Evolutionary conservation across 2,797 vertebrate species (phyloP), one percentile per base, ranked within the genome.

Genomic region (Lycodopsis pacificus): DNA sequence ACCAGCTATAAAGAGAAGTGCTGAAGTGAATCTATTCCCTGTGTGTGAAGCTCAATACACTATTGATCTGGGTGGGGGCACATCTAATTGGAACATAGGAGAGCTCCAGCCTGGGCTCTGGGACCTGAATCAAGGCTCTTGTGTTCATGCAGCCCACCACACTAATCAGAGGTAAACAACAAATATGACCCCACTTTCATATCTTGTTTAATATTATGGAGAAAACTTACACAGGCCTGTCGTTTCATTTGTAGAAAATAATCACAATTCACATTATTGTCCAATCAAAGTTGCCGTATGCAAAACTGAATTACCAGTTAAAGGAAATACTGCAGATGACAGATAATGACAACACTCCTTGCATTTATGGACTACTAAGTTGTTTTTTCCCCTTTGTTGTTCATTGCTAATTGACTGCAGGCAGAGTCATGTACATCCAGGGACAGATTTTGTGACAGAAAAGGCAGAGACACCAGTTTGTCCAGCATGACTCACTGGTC

Each of bases 51-150:
- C 86, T 96, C 94, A 80, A 94, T 93, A 92, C 42, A 38, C 32
- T 95, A 96, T 96, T 87, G 95, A 97, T 95, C 92, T 80, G 82
- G 87, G 82, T 86, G 81, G 79, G 74, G 85, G 82, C 69, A 84
- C 80, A 80, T 80, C 91, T 92, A 84, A 88, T 86, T 94, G 85
- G 83, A 91, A 87, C 79, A 82, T 80, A 86, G 84, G 72, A 82
- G 80, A 87, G 68, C 36, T 80, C 22, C 59, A 56, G 77, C 38
- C 7, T 22, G 40, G 56, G 79, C 83, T 57, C 42, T 40, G 25
- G 70, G 44, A 61, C 57, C 46, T 44, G 42, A 72, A 75, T 71
- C 78, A 38, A 62, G 49, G 51, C 82, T 74, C 62, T 76, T 63
- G 27, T 48, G 36, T 81, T 77, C 49, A 75, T 42, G 11, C 40